phyloP scores from a whole-genome alignment of 2,797 vertebrate species.

The Miichthys miiuy region DNA sequence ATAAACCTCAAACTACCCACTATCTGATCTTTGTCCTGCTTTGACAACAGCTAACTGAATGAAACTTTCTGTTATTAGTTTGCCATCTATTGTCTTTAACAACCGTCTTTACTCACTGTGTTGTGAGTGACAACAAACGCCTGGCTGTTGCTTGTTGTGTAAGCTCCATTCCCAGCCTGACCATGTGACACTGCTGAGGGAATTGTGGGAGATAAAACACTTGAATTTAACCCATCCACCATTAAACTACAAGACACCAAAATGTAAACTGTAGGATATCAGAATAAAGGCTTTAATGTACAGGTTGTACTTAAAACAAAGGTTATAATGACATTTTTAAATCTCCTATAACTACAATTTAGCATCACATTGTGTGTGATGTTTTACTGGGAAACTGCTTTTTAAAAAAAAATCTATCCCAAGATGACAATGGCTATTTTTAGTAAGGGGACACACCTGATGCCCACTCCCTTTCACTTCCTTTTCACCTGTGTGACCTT shows the following conservation, averaged over 20 bases:
- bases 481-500: slow-evolving; percentile 82
- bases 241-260: background rate
- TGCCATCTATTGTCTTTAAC: slow-evolving; percentile 11
- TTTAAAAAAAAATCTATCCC: too few relatives aligned
- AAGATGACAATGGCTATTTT: background rate
- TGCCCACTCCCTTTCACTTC: slow-evolving; percentile 21
- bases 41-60: slow-evolving; percentile 22
- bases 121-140: slow-evolving; percentile 74
- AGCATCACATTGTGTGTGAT: background rate
- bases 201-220: slow-evolving; percentile 32
- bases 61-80: background rate
- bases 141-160: slow-evolving; percentile 62
- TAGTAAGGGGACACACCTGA: slow-evolving; percentile 53
- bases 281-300: background rate
- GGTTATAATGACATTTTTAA: slow-evolving; percentile 34
- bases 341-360: background rate
- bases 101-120: slow-evolving; percentile 26
- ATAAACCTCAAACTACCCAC: slow-evolving; percentile 40
- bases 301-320: background rate
- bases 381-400: background rate
- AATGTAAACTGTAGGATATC: background rate
- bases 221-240: background rate
- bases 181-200: slow-evolving; percentile 31
- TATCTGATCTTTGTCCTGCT: background rate
- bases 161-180: slow-evolving; percentile 43